A percentile compares a stretch with the other conserved stretches of the same genome.
phyloP scores from a whole-genome alignment of 2,797 vertebrate species.

The Sandelia bainsii region DNA sequence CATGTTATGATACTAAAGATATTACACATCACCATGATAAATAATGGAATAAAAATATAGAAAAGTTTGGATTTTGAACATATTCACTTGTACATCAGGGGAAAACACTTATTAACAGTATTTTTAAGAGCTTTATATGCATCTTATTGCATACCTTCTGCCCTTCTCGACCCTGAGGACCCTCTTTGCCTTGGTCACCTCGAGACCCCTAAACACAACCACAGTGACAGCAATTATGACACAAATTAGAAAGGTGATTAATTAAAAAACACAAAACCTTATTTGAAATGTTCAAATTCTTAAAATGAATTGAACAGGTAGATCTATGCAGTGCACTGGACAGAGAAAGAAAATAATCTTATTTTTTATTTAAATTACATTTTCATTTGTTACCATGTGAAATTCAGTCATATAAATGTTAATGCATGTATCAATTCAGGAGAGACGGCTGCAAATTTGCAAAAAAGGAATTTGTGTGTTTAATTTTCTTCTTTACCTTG shows the following conservation, averaged over 20 bases:
- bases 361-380: too few species aligned
- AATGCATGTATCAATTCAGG: too few species aligned
- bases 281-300: background rate
- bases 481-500: conserved; percentile 69
- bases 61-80: background rate
- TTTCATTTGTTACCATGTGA: too few species aligned
- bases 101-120: background rate
- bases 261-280: background rate
- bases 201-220: conserved; percentile 68
- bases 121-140: background rate
- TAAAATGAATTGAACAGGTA: too few species aligned
- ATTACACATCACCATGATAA: background rate
- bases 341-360: too few species aligned
- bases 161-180: conserved; percentile 71
- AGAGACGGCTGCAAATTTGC: too few species aligned
- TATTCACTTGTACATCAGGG: background rate
- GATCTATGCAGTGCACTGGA: too few species aligned
- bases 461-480: background rate
- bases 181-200: conserved; percentile 70
- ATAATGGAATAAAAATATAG: background rate
- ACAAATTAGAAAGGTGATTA: background rate
- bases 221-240: background rate
- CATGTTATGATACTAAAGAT: background rate
- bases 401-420: too few species aligned
- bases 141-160: conserved; percentile 60